phyloP scores from a whole-genome alignment of 1,140 invertebrate species.

The Eumeta japonica region DNA sequence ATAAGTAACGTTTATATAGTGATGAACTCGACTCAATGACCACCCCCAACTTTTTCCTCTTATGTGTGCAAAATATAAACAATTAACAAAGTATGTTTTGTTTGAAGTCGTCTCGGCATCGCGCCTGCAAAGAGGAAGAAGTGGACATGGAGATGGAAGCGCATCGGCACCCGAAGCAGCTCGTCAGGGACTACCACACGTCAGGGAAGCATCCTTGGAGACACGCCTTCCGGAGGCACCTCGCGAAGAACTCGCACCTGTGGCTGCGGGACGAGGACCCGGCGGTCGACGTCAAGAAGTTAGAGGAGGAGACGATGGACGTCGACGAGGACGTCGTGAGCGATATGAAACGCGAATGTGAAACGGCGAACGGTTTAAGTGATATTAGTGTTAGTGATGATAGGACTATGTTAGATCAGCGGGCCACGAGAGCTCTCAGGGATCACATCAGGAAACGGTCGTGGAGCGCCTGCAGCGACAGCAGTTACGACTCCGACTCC shows the following conservation, averaged over 20 bases:
- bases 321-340: slow-evolving; percentile 9
- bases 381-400: slow-evolving; percentile 35
- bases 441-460: slow-evolving; percentile 31
- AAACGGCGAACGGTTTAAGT: slow-evolving; percentile 25
- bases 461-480: slow-evolving; percentile 31
- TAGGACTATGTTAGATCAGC: slow-evolving; percentile 36
- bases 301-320: slow-evolving; percentile 26
- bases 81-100: too few relatives aligned
- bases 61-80: too few relatives aligned
- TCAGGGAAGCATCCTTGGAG: slow-evolving; percentile 39
- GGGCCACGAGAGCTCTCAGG: slow-evolving; percentile 20
- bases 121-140: slow-evolving; percentile 18
- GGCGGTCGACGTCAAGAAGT: slow-evolving; percentile 21
- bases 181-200: slow-evolving; percentile 37
- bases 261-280: slow-evolving; percentile 28
- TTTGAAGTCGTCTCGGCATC: slow-evolving; percentile 6
- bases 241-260: slow-evolving; percentile 26
- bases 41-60: too few relatives aligned
- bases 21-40: too few relatives aligned
- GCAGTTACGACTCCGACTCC: slow-evolving; percentile 38
- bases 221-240: slow-evolving; percentile 37
- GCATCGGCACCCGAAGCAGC: slow-evolving; percentile 35
- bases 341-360: slow-evolving; percentile 11
- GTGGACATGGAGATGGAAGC: slow-evolving; percentile 35
- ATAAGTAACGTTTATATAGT: too few relatives aligned